A percentile compares a stretch with the other conserved stretches of the same genome.
Evolutionary conservation across 1,140 invertebrate genomes (phyloP).

Genomic region (Lepidurus couesii): DNA sequence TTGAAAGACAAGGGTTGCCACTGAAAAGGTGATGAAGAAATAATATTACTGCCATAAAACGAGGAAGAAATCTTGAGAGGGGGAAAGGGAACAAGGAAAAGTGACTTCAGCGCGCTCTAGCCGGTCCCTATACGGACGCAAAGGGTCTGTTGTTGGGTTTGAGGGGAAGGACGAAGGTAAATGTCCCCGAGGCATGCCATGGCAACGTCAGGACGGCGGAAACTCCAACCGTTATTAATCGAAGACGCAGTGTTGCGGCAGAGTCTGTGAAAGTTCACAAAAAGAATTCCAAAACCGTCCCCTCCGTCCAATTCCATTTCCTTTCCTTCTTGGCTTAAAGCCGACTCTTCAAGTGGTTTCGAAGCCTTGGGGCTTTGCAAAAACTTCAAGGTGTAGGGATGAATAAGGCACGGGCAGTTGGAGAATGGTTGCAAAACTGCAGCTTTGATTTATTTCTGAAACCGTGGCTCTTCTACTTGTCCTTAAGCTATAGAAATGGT

Average conservation of each 20-base stretch:
- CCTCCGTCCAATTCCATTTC: neutral
- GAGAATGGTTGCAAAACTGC: no score
- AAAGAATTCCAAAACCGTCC: neutral
- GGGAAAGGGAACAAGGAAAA: neutral
- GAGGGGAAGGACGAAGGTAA: neutral
- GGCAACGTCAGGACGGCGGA: slow-evolving; percentile 22
- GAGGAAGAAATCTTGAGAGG: neutral
- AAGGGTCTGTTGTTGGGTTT: neutral
- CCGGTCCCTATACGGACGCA: neutral
- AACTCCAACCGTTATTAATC: neutral
- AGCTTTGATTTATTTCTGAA: no score
- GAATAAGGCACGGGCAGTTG: no score
- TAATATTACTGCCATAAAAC: neutral
- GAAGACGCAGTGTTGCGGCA: neutral
- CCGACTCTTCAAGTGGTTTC: no score
- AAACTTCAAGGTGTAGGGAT: no score
- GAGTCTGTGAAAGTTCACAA: neutral
- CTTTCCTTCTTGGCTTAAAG: no score
- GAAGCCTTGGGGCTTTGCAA: no score
- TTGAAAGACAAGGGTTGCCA: neutral
- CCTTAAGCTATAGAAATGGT: no score
- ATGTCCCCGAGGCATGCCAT: slow-evolving; percentile 18
- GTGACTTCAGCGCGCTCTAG: slow-evolving; percentile 23
- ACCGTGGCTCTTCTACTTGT: no score
- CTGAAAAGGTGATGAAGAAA: neutral